These are phyloP conservation scores for Sitta carolinensis DNA, from an alignment of 2,797 vertebrate species.

Conservation along the genomic window DNA sequence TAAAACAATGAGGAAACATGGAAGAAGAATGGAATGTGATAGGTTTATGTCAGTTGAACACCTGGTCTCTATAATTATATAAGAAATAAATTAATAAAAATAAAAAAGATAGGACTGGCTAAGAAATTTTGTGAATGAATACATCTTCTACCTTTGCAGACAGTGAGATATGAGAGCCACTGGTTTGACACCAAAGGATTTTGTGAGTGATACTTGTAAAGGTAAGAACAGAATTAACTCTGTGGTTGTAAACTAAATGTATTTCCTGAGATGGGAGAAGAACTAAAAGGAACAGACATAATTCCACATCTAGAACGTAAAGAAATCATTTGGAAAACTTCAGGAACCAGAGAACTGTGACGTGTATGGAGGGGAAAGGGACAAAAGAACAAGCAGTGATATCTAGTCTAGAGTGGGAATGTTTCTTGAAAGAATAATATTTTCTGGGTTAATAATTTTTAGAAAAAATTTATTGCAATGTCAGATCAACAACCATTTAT, in stretches of 20 bases:
- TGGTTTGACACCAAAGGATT: neutral
- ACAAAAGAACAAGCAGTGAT: neutral
- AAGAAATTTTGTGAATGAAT: neutral
- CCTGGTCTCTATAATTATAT: rapidly evolving
- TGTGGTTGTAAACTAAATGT: neutral
- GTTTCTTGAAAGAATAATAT: neutral
- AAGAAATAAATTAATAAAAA: neutral
- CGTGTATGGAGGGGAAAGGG: rapidly evolving
- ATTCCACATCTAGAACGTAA: neutral
- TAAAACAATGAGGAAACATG: neutral
- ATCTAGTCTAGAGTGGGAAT: neutral
- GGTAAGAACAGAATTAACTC: neutral
- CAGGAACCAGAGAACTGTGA: neutral
- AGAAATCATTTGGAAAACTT: neutral
- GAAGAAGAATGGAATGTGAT: neutral
- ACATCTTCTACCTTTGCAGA: neutral
- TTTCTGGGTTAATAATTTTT: neutral
- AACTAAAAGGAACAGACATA: neutral
- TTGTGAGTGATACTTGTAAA: neutral
- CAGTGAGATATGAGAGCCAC: neutral
- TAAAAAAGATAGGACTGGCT: neutral
- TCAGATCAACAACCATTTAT: neutral
- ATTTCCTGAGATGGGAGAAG: neutral
- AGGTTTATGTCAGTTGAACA: neutral
- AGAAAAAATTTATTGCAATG: neutral